A percentile compares a stretch with the other conserved stretches of the same genome.
Evolutionary conservation across 2,888 invertebrate genomes (phyloP).

Genomic region (Eupithecia insigniata): DNA sequence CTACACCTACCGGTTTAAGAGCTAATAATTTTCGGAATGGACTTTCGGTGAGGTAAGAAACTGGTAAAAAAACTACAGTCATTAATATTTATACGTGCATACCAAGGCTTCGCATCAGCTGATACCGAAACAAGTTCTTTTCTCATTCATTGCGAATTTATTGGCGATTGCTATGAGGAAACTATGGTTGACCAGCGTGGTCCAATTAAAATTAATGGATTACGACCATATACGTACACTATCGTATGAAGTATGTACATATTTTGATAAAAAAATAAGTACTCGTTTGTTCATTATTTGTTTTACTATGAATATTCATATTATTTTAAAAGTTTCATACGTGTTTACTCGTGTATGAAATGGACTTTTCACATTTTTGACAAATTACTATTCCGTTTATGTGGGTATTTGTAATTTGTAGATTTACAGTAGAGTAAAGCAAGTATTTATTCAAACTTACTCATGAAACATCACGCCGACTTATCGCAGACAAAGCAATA

Average conservation of each 20-base stretch:
- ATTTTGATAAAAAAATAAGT: not conserved
- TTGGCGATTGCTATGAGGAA: slow-evolving; percentile 44
- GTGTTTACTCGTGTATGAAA: too few species aligned
- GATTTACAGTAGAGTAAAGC: not conserved
- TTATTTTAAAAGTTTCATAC: not conserved
- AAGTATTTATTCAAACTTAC: slow-evolving; percentile 57
- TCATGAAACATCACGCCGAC: slow-evolving; percentile 74
- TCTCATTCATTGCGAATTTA: slow-evolving; percentile 63
- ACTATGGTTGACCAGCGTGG: slow-evolving; percentile 32
- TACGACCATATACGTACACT: slow-evolving; percentile 11
- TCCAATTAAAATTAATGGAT: slow-evolving; percentile 29
- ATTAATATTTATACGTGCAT: slow-evolving; percentile 69
- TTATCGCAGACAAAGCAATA: slow-evolving; percentile 59
- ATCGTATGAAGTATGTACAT: not conserved
- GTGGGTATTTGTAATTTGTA: too few species aligned
- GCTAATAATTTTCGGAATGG: slow-evolving; percentile 58
- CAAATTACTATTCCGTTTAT: too few species aligned
- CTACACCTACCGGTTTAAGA: slow-evolving; percentile 57
- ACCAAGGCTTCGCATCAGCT: slow-evolving; percentile 70
- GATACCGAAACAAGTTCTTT: slow-evolving; percentile 69
- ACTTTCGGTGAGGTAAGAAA: slow-evolving; percentile 71
- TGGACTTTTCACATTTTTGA: too few species aligned
- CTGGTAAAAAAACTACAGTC: slow-evolving; percentile 55
- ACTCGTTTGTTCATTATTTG: not conserved
- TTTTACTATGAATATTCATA: not conserved